Percentiles rank a stretch among this genome's conserved stretches.
These are phyloP conservation scores for Rhegmatorhina hoffmannsi DNA, from an alignment of 2,113 vertebrate genomes.

Conservation along the genomic window DNA sequence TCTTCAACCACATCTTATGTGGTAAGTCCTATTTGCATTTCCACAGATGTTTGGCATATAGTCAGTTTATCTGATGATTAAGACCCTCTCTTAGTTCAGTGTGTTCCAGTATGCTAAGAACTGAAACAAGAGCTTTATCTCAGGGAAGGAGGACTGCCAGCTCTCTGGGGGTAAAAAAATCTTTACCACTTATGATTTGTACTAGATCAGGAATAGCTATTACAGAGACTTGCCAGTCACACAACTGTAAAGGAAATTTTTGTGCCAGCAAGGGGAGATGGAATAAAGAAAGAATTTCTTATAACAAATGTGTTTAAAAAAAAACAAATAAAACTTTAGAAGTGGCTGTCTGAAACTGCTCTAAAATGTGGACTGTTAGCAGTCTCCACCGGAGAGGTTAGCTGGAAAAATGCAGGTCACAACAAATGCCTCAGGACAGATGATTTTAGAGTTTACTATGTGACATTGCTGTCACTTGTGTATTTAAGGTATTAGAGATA, in stretches of 20 bases:
- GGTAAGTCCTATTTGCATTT: constrained; percentile 73
- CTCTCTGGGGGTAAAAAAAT: neutral
- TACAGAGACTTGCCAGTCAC: neutral
- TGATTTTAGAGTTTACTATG: neutral
- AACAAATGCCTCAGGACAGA: neutral
- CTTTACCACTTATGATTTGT: neutral
- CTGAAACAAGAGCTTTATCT: neutral
- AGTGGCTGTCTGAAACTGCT: neutral
- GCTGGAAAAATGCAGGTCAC: neutral
- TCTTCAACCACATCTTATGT: constrained; percentile 81
- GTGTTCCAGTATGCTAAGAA: neutral
- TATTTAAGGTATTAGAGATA: neutral
- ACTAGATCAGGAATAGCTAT: neutral
- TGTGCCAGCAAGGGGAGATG: neutral
- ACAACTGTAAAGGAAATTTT: neutral
- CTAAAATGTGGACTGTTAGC: neutral
- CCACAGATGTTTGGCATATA: neutral
- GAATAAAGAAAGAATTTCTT: neutral
- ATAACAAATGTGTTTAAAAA: neutral
- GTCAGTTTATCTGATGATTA: neutral
- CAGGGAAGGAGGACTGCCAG: neutral
- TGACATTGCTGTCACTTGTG: neutral
- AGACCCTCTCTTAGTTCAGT: neutral
- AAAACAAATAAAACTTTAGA: neutral
- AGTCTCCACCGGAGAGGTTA: neutral